Evolutionary conservation across 2,888 invertebrate species (phyloP).

Genomic region (Orchesellides sinensis): DNA sequence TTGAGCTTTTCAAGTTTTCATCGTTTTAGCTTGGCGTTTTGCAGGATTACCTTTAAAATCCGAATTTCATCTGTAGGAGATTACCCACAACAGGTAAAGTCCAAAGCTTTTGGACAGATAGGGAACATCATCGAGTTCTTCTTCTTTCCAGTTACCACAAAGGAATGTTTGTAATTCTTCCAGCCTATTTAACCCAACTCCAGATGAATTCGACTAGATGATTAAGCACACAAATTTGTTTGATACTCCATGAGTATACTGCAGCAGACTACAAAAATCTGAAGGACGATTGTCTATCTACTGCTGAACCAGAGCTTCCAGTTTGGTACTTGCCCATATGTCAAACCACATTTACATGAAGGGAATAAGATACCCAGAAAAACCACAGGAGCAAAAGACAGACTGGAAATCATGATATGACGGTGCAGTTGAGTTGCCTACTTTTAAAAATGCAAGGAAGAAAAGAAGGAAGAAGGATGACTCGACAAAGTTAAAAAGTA

Average conservation of each 20-base stretch:
- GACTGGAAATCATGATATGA: conserved; percentile 41
- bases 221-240: conserved; percentile 2
- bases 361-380: conserved; percentile 6
- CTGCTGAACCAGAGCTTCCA: conserved; percentile 36
- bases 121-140: background rate
- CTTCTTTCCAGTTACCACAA: background rate
- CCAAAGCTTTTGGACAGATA: background rate
- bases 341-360: conserved; percentile 35
- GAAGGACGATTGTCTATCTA: conserved; percentile 24
- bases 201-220: conserved; percentile 11
- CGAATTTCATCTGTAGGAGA: background rate
- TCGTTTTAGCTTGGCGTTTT: conserved; percentile 59
- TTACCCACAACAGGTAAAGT: background rate
- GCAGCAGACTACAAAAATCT: conserved; percentile 14
- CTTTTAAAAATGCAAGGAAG: too few relatives aligned
- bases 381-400: conserved; percentile 9
- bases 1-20: background rate
- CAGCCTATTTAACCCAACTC: conserved; percentile 22
- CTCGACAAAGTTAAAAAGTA: conserved; percentile 44
- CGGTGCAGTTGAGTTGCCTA: background rate
- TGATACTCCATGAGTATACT: background rate
- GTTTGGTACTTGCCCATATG: conserved; percentile 29
- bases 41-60: background rate
- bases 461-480: conserved; percentile 26
- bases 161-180: conserved; percentile 4